Evolutionary conservation across 2,888 invertebrate species (phyloP), one percentile per base, ranked within the genome.

Genomic region (Catotricha subobsoleta): DNA sequence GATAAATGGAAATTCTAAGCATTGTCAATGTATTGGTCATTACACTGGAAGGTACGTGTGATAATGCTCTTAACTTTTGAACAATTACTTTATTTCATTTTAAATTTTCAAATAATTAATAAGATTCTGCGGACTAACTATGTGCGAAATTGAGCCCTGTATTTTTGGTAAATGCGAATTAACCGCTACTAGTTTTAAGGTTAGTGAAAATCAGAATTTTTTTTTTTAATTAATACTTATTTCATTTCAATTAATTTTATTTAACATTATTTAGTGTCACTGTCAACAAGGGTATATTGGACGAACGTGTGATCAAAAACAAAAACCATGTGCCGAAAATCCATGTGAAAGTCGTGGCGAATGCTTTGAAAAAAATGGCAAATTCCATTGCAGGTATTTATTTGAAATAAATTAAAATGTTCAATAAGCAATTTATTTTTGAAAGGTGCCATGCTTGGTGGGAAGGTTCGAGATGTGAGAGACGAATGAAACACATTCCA

Each of bases 271-370:
- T 29, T 58, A 65, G 46, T 84, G 83, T 57, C 64, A 67, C 33
- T 83, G 84, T 56, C 69, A 73, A 29, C 56, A 67, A 3, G 80
- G 78, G 3, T 82, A 74, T 60, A 68, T 68, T 43, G 82, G 82
- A 2, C 57, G 58, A 40, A 67, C 71, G 6, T 84, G 83, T 55
- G 74, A 74, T 38, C 72, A 76, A 55, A 70, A 74, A 45, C 67
- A 73, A 39, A 67, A 71, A 31, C 78, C 80, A 0, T 84, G 84
- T 58, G 74, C 76, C 16, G 67, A 74, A 1, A 69, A 72, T 48
- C 82, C 81, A 0, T 84, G 83, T 56, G 77, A 79, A 55, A 74
- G 74, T 43, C 66, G 80, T 15, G 86, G 86, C 2, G 70, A 73
- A 16, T 86, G 86, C 54, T 62, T 72, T 10, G 77, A 78, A 50